These are phyloP conservation scores for Sigmodon hispidus DNA, from an alignment of 2,113 vertebrate species.

Conservation along the genomic window DNA sequence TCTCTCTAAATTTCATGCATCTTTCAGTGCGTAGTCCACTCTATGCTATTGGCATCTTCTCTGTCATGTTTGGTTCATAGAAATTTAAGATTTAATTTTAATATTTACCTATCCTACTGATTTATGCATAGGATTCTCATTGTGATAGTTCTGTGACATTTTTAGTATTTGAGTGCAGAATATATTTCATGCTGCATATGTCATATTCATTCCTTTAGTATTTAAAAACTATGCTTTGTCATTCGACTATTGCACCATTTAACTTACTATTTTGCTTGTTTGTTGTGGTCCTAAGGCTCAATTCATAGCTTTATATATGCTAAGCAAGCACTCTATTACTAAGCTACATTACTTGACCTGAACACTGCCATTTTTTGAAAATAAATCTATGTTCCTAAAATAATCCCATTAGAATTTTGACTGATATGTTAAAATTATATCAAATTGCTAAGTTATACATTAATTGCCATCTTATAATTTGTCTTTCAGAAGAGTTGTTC, in stretches of 20 bases:
- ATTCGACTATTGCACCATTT: background rate
- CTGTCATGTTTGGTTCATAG: background rate
- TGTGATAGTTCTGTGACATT: background rate
- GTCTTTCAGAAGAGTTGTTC: constrained; percentile 32
- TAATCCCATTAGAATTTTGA: constrained; percentile 25
- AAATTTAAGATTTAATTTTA: constrained; percentile 21
- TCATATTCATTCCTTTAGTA: background rate
- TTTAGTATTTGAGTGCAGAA: constrained; percentile 4
- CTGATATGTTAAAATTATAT: background rate
- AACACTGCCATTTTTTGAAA: constrained; percentile 26
- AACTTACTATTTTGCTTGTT: background rate
- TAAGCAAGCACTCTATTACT: background rate
- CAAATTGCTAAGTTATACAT: background rate
- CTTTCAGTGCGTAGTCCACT: background rate
- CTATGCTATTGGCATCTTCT: background rate
- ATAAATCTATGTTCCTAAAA: constrained; percentile 25
- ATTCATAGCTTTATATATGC: background rate
- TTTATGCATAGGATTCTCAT: background rate
- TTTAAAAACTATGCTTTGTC: background rate
- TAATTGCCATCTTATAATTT: constrained; percentile 21
- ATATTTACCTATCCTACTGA: background rate
- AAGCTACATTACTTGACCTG: background rate
- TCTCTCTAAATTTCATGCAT: background rate
- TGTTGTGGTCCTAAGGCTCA: background rate
- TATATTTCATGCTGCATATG: constrained; percentile 25